Evolutionary conservation across 1,140 invertebrate genomes (phyloP).

Genomic region (Ceratina japonica): DNA sequence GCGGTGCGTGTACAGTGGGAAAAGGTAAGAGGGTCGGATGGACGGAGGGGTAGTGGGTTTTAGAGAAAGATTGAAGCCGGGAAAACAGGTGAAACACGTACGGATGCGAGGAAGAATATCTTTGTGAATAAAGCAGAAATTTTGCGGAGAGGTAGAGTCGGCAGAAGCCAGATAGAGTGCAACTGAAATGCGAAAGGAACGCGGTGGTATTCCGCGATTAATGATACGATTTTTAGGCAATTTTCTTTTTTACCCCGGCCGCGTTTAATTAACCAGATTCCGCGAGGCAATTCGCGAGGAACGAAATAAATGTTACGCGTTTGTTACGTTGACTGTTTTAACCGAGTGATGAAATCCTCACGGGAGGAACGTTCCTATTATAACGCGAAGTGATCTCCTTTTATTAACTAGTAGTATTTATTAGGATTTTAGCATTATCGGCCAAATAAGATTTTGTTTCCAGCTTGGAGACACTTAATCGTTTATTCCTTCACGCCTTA

Average conservation of each 20-base stretch:
- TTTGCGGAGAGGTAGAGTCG: neutral
- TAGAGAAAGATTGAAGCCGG: conserved; percentile 40
- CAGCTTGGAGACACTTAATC: no score
- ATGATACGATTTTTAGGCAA: neutral
- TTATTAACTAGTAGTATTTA: no score
- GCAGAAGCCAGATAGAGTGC: no score
- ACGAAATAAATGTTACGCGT: no score
- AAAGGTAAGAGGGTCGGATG: conserved; percentile 16
- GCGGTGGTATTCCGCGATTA: neutral
- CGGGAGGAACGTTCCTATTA: no score
- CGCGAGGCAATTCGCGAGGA: no score
- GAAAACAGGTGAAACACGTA: conserved; percentile 40
- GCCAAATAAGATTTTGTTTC: no score
- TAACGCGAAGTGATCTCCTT: no score
- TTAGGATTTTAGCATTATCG: no score
- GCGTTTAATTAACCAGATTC: neutral
- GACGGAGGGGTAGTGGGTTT: neutral
- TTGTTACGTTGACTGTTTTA: no score
- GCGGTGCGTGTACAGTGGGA: neutral
- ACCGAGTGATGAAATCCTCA: no score
- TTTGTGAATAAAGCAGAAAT: conserved; percentile 27
- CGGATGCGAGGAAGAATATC: neutral
- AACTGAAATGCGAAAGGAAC: neutral
- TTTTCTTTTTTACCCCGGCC: neutral
- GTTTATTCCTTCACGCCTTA: no score